Evolutionary conservation across 2,113 vertebrate species (phyloP), one percentile per base, ranked within the genome.

Genomic region (Ivindomyrus marchei): DNA sequence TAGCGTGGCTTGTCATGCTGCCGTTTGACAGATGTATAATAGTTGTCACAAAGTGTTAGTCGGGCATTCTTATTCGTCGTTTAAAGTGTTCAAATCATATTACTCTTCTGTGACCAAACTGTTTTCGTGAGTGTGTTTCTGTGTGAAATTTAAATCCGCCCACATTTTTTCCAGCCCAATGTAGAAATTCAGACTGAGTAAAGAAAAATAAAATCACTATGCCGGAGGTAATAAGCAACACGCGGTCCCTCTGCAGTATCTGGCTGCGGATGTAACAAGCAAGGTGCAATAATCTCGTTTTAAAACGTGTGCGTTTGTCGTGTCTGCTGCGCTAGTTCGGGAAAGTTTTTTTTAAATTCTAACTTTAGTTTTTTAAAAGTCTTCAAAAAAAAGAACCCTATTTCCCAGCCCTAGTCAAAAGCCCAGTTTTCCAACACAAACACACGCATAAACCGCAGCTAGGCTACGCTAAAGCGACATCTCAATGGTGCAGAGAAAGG

Each of bases 71-170:
- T 88, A 45, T 39, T 66, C 19, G 9, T 42, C 17, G 2, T 62
- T 58, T 88, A 45, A 88, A 88, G 31, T 88, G 87, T 66, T 88
- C 36, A 88, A 88, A 88, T 88, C 39, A 45, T 46, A 45, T 58
- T 88, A 62, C 52, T 88, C 87, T 88, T 62, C 52, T 88, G 87
- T 88, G 87, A 66, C 87, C 39, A 45, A 53, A 62, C 56, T 88
- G 87, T 50, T 88, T 88, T 46, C 36, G 19, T 62, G 56, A 88
- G 87, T 62, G 36, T 42, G 52, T 21, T 42, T 42, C 56, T 24
- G 87, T 62, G 53, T 88, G 56, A 88, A 89, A 52, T 39, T 21
- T 36, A 70, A 83, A 49, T 21, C 70, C 74, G 49, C 88, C 47
- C 88, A 89, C 88, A 45, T 45, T 21, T 52, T 52, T 27, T 80